These are phyloP conservation scores for Heteromurus nitidus DNA, from an alignment of 2,888 invertebrate species.

Conservation along the genomic window DNA sequence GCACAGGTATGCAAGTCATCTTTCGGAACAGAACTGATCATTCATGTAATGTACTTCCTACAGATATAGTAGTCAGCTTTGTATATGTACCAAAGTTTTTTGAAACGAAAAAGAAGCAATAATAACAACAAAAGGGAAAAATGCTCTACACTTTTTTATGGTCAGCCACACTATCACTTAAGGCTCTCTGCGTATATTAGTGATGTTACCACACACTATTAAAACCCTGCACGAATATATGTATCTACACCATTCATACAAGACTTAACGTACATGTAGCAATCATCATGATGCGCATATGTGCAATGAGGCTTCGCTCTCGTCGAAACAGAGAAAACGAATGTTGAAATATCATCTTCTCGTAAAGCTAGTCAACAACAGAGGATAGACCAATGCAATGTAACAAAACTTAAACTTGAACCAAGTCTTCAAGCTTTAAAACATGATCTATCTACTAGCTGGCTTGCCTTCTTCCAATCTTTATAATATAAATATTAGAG, in stretches of 20 bases:
- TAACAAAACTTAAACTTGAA: slow-evolving; percentile 6
- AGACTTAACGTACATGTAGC: no score
- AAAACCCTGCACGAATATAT: not conserved
- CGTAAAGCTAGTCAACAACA: not conserved
- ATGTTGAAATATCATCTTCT: not conserved
- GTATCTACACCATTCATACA: slow-evolving; percentile 2
- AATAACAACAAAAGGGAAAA: not conserved
- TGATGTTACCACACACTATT: not conserved
- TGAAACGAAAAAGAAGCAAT: slow-evolving; percentile 6
- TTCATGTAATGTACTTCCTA: not conserved
- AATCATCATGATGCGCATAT: no score
- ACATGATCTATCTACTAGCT: slow-evolving; percentile 14
- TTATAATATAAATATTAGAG: no score
- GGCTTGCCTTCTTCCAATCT: slow-evolving; percentile 29
- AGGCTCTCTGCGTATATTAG: not conserved
- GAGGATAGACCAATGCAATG: not conserved
- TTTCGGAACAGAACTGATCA: not conserved
- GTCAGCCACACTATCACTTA: not conserved
- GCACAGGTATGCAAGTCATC: slow-evolving; percentile 1
- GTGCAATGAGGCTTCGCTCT: no score
- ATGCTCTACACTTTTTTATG: not conserved
- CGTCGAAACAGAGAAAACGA: no score
- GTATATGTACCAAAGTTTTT: not conserved
- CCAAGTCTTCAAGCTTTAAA: not conserved
- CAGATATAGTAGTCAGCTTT: not conserved